Evolutionary conservation across 2,888 invertebrate species (phyloP), one percentile per base, ranked within the genome.

Genomic region (Lutraria lutraria): DNA sequence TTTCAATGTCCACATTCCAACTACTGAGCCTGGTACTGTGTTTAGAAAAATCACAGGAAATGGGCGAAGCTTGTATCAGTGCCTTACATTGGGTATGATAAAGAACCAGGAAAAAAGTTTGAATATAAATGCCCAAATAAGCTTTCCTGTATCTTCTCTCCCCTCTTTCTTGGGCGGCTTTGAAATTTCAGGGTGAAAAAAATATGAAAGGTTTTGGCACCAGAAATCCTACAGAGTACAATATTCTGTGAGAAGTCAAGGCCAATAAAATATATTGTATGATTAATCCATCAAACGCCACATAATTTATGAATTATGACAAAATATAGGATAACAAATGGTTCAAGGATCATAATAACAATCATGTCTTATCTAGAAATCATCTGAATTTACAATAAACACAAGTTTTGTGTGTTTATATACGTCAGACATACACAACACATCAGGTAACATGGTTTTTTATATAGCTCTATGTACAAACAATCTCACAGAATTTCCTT

Each of bases 261-360:
- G 43, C 8, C 8, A 4, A 8, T 43, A 43, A 43, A 43, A 43
- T 43, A 43, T 43, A 43, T 43, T n/a, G 8, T 56, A n/a, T 63
- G 8, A 63, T 25, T 10, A 68, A 25, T 25, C 21, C 0, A 68
- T 68, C 63, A 68, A 25, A 25, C 25, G 25, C 25, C 15, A 19
- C 60, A 34, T 3, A 56, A 13, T 52, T 72, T 53, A 83, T 83
- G 72, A 83, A 72, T 83, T 72, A 83, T 83, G 83, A 83, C 83
- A 83, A 21, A 25, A 25, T 43, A 25, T 43, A 52, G 72, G 83
- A 53, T 83, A 83, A 83, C 52, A n/a, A 12, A 34, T 10, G 72
- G 83, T 83, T 83, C 83, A 72, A 8, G 3, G 72, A 53, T 29
- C 29, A 83, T 31, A 31, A 43, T 43, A 72, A 25, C 43, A 72